These are phyloP conservation scores for Corydoras maculifer DNA, from an alignment of 2,113 vertebrate genomes.

Conservation along the genomic window DNA sequence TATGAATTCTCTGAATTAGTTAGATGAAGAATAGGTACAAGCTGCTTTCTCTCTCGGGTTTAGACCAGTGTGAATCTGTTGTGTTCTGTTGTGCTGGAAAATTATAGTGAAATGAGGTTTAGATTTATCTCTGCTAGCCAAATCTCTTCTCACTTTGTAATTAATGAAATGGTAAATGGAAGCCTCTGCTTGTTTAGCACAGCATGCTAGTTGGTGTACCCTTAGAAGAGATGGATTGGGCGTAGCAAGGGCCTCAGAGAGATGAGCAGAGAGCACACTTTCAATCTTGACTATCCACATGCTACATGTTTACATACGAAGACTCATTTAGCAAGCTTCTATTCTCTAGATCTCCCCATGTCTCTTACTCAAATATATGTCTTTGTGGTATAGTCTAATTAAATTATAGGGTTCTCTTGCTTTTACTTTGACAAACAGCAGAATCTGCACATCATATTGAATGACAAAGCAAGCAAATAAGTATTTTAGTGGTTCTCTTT, in stretches of 20 bases:
- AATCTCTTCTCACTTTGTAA: slow-evolving; percentile 4
- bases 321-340: slow-evolving; percentile 2
- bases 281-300: slow-evolving; percentile 2
- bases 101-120: not conserved
- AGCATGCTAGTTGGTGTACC: slow-evolving; percentile 12
- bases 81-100: slow-evolving; percentile 14
- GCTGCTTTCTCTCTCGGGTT: slow-evolving; percentile 2
- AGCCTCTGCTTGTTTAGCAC: slow-evolving; percentile 17
- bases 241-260: not conserved
- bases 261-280: slow-evolving; percentile 3
- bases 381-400: slow-evolving; percentile 46
- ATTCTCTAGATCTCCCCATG: slow-evolving; percentile 6
- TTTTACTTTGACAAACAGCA: slow-evolving; percentile 49
- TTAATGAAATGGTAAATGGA: slow-evolving; percentile 12
- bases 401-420: slow-evolving; percentile 53
- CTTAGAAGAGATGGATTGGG: slow-evolving; percentile 12
- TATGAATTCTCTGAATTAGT: slow-evolving; percentile 13
- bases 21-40: slow-evolving; percentile 1
- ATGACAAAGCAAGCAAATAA: slow-evolving; percentile 40
- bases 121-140: not conserved
- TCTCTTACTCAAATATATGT: slow-evolving; percentile 9
- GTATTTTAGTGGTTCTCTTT: slow-evolving; percentile 28
- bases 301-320: slow-evolving; percentile 2
- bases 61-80: not conserved
- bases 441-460: slow-evolving; percentile 52